These are phyloP conservation scores for Eupithecia insigniata DNA, from an alignment of 2,888 invertebrate genomes.

Conservation along the genomic window DNA sequence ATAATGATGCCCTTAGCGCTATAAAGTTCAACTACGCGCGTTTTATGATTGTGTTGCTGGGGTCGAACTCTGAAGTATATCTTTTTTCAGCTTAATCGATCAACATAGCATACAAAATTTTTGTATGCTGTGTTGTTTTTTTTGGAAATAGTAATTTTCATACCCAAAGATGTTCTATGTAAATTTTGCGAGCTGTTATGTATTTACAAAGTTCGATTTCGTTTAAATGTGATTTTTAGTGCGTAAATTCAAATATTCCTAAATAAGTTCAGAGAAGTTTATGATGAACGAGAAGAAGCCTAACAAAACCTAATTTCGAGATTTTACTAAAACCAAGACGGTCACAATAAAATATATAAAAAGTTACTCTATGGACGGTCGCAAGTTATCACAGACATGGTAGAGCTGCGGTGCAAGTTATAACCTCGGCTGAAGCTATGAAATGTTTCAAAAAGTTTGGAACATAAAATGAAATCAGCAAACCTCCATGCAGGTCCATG, in stretches of 20 bases:
- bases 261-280: too few relatives aligned
- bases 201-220: neutral
- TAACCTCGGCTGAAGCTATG: neutral
- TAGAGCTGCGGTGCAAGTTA: too few relatives aligned
- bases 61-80: neutral
- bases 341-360: too few relatives aligned
- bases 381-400: too few relatives aligned
- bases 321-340: neutral
- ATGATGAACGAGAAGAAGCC: neutral
- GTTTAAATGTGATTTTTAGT: neutral
- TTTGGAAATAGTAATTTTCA: neutral
- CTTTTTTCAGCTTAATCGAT: neutral
- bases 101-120: neutral
- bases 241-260: neutral
- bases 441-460: slow-evolving; percentile 12
- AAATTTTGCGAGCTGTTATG: neutral
- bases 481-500: slow-evolving; percentile 30
- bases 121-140: too few relatives aligned
- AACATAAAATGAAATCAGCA: neutral
- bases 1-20: slow-evolving; percentile 36
- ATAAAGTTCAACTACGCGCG: slow-evolving; percentile 39
- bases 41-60: slow-evolving; percentile 20
- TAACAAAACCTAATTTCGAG: neutral
- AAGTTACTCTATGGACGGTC: too few relatives aligned
- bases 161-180: neutral